Evolutionary conservation across 1,140 invertebrate species (phyloP), one percentile per base, ranked within the genome.

Genomic region (Bursaphelenchus mucronatus): DNA sequence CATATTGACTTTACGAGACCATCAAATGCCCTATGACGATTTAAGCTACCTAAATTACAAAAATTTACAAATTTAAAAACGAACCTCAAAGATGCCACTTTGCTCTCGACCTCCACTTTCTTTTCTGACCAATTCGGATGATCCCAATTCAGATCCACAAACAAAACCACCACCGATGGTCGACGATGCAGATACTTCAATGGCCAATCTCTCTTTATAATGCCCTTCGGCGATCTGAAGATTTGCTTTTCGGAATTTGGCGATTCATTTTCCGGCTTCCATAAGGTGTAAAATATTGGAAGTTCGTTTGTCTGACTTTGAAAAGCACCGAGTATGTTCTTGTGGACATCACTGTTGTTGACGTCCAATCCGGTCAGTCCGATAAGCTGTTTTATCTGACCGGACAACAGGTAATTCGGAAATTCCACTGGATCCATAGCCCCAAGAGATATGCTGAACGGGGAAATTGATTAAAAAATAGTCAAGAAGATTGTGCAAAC

Each of bases 101-200:
- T 74, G 8, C 69, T 67, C 7, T 90, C 88, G 84, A 91, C 95
- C 83, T 96, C 92, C 73, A 90, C 88, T 79, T 91, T 91, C 77
- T 90, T 94, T 72, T 95, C 92, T 75, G 90, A 89, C 91, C 92
- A 97, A 54, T 89, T 85, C 0, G 86, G 83, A 83, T 96, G 92
- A 82, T 93, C 91, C 94, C 94, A 97, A 84, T 97, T 92, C 72
- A 97, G 86, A 78, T 97, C 93, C 83, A 91, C 92, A 82, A 97
- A 98, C 45, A 94, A 86, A 8, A 95, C 91, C 55, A 95, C 88
- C 0, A 97, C 88, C 4, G 92, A 89, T 15, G 95, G 94, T 68
- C 97, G 86, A 54, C 90, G 85, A 73, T 89, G 87, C 8, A 95
- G 84, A 82, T 97, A 91, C 84, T 98, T 98, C 9, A 88, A 86